Evolutionary conservation across 1,140 invertebrate genomes (phyloP), one percentile per base, ranked within the genome.

Genomic region (Epicauta chinensis): DNA sequence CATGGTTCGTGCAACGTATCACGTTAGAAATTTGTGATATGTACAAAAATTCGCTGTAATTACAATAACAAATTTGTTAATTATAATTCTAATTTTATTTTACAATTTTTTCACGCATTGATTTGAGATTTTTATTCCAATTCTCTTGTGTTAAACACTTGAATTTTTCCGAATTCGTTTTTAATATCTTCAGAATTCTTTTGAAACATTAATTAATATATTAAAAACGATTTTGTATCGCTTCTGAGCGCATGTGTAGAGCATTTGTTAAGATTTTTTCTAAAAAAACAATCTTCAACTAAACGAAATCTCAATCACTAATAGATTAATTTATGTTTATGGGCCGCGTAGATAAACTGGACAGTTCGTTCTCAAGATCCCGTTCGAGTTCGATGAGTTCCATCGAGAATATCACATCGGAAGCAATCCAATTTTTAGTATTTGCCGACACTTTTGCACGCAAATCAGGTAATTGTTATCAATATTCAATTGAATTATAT

Each of bases 311-410:
- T 43, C 31, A 23, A 35, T 37, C 53, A 49, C 53, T 55, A 56
- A 62, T 53, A 55, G 45, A 53, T 36, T 30, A 53, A 52, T 71
- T 70, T 70, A 56, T 69, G 67, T 74, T 70, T 77, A 82, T 79
- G 78, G 82, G 83, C 73, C 82, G 81, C 68, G 77, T 81, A 96
- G 93, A 97, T 78, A 95, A 95, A 81, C 81, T 92, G 77, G 93
- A 97, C 77, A 92, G 84, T 71, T 91, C 90, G 62, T 97, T 97
- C 77, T 93, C 93, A 67, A 81, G 93, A 71, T 97, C 93, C 62
- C 82, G 93, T 65, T 95, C 92, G 72, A 96, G 92, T 70, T 94
- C 91, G 75, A 95, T 96, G 85, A 95, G 92, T 58, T 97, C 93
- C 74, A 78, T 97, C 68, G 95, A 97, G 75, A 96, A 94, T 78